These are phyloP conservation scores for Hippoglossus hippoglossus DNA, from an alignment of 2,797 vertebrate species.

Conservation along the genomic window DNA sequence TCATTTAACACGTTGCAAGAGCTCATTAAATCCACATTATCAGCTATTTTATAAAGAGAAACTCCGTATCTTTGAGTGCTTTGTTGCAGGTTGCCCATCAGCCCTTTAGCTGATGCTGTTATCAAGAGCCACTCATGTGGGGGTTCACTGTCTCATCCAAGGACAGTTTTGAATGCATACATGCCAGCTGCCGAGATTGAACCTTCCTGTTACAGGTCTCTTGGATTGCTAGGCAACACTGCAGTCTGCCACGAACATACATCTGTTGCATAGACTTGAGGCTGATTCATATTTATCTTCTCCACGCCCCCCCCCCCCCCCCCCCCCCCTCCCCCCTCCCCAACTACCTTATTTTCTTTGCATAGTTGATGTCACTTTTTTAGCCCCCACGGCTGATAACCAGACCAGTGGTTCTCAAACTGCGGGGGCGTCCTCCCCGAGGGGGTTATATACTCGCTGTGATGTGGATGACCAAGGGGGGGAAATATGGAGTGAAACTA, in stretches of 20 bases:
- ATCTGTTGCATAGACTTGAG: conserved; percentile 52
- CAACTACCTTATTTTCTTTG: conserved; percentile 9
- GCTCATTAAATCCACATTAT: not conserved
- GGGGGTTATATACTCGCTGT: not conserved
- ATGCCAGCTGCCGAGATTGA: conserved; percentile 49
- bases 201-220: conserved; percentile 55
- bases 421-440: not conserved
- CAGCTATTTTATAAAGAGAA: not conserved
- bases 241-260: conserved; percentile 46
- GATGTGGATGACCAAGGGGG: not conserved
- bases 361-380: not conserved
- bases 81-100: conserved; percentile 17
- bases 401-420: not conserved
- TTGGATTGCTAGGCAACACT: conserved; percentile 71
- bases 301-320: not conserved
- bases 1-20: conserved; percentile 9
- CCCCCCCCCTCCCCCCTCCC: not conserved
- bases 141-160: conserved; percentile 26
- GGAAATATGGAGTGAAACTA: not conserved
- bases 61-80: too few relatives aligned
- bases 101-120: conserved; percentile 28
- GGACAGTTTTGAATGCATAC: conserved; percentile 39
- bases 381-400: not conserved
- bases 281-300: conserved; percentile 37
- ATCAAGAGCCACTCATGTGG: conserved; percentile 8